A percentile compares a stretch with the other conserved stretches of the same genome.
Conservation (phyloP, 2,113 vertebrate genomes). For the Pao palembangensis region DNA sequence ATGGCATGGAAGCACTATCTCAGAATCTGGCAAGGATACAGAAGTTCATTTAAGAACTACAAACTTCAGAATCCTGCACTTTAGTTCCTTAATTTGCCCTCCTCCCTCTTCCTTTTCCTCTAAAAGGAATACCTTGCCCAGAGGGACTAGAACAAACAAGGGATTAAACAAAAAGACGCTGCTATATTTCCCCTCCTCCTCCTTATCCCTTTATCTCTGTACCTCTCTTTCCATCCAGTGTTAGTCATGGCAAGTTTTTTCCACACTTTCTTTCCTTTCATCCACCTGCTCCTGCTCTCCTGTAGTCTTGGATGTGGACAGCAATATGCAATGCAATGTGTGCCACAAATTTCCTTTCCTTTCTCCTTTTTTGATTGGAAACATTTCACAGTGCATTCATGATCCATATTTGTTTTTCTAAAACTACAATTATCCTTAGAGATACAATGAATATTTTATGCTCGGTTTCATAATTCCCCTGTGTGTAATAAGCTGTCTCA, state of each 20-base stretch:
- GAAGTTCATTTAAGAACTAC: slow-evolving; percentile 48
- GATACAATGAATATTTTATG: slow-evolving; percentile 6
- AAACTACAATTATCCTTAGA: slow-evolving; percentile 3
- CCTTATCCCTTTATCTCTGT: slow-evolving; percentile 39
- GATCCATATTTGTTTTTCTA: slow-evolving; percentile 8
- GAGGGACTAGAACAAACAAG: slow-evolving; percentile 47
- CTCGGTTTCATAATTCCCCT: background rate
- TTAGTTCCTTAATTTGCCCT: slow-evolving; percentile 53
- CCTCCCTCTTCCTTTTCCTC: slow-evolving; percentile 8
- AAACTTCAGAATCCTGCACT: slow-evolving; percentile 66
- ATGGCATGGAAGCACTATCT: slow-evolving; percentile 38
- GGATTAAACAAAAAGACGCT: slow-evolving; percentile 62
- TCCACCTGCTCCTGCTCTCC: slow-evolving; percentile 4
- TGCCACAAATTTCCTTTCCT: slow-evolving; percentile 12
- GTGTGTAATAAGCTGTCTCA: background rate
- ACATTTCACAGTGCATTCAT: slow-evolving; percentile 4
- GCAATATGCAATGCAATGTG: slow-evolving; percentile 57
- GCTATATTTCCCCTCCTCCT: slow-evolving; percentile 45
- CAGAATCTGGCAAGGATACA: slow-evolving; percentile 46
- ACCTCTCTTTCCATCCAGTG: slow-evolving; percentile 34
- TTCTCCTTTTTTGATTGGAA: background rate
- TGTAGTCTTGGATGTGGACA: slow-evolving; percentile 13
- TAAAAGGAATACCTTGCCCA: slow-evolving; percentile 44
- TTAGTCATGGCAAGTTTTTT: slow-evolving; percentile 41
- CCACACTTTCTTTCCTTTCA: slow-evolving; percentile 19